Base-by-base conservation (phyloP, 2,888 invertebrate species). In the Oscheius myriophilus region DNA sequence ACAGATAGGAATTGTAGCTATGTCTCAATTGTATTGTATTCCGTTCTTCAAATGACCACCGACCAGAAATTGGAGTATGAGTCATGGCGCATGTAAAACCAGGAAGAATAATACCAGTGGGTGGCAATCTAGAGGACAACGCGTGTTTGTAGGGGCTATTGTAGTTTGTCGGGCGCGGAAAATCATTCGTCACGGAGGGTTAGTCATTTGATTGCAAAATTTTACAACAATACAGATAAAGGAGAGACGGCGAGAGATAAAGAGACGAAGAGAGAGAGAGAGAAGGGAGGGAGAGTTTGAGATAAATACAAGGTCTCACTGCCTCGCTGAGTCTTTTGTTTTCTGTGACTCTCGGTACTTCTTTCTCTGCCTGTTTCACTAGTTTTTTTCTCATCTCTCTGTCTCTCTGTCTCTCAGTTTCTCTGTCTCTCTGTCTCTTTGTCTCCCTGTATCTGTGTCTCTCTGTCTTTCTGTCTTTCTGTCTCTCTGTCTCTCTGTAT, bases 161-260 rank as follows among this genome's bases (percentile, higher is more conserved):
- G 9, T 25, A 53, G 42, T 46, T 18, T 55, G 23, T 52, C 53
- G 45, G 54, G 51, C 53, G 61, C 67, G 67, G 54, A 62, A 61
- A 51, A 23, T 61, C 61, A 68, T 62, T 62, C 67, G 62, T 68
- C 62, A 57, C 51, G 68, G 62, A n/a, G 62, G 23, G 51, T 41
- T 41, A 23, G 58, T 23, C 46, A 51, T 52, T 52, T 62, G 62
- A 53, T 53, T 53, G 53, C 42, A 21, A n/a, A 16, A 25, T 16
- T 21, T 21, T 2, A 9, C 14, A 52, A 16, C 9, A 52, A 21
- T 23, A 16, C 9, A 11, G n/a, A n/a, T 2, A 52, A 52, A 7
- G 25, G 33, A 26, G 18, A 55, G 18, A 39, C 14, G 41, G 42
- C 39, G 21, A 21, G 42, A 42, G 43, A 41, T n/a, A 23, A 21